Percentiles rank a stretch among this genome's conserved stretches.
Evolutionary conservation across 2,113 vertebrate genomes (phyloP).

Genomic region (Himantopus leucocephalus): DNA sequence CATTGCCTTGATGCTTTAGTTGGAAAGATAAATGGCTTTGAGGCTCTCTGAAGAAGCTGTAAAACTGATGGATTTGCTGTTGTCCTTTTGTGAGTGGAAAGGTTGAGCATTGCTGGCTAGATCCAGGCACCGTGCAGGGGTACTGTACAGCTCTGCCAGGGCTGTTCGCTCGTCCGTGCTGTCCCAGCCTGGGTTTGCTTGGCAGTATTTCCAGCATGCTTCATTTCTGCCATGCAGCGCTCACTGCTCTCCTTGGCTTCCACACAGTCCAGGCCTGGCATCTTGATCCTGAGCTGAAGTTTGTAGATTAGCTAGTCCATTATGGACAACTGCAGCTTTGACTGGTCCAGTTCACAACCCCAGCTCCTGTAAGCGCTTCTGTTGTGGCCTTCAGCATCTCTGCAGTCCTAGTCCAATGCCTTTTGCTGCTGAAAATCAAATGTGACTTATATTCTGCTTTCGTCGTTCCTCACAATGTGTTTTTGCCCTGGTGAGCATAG

Average conservation of each 20-base stretch:
- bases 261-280: not conserved
- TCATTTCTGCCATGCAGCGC: not conserved
- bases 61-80: not conserved
- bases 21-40: not conserved
- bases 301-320: not conserved
- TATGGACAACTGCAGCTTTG: not conserved
- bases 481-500: slow-evolving; percentile 49
- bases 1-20: not conserved
- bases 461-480: slow-evolving; percentile 31
- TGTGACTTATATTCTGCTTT: slow-evolving; percentile 27
- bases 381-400: slow-evolving; percentile 21
- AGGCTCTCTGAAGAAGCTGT: not conserved
- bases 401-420: not conserved
- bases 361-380: not conserved
- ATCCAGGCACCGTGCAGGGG: not conserved
- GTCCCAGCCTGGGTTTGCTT: not conserved
- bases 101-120: not conserved
- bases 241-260: not conserved
- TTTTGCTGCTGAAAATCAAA: slow-evolving; percentile 46
- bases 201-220: not conserved
- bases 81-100: not conserved
- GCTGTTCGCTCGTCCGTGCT: not conserved
- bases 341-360: not conserved
- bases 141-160: not conserved
- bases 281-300: not conserved